phyloP scores from a whole-genome alignment of 2,797 vertebrate genomes.

The Cyclura pinguis region DNA sequence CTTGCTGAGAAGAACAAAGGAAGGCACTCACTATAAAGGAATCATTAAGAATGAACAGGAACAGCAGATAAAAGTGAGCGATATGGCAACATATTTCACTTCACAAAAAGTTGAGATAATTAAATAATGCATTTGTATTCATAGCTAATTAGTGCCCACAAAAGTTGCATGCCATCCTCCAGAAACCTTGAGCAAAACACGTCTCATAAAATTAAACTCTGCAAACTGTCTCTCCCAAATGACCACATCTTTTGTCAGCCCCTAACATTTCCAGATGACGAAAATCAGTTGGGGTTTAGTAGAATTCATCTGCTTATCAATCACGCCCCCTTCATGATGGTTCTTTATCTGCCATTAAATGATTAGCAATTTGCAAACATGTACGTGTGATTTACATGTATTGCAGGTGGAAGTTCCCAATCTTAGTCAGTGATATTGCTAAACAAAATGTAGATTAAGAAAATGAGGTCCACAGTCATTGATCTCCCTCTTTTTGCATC shows the following conservation, averaged over 20 bases:
- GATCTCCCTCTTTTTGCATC: conserved; percentile 6
- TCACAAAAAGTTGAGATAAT: conserved; percentile 79
- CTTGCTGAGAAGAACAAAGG: conserved; percentile 83
- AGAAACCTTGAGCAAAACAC: conserved; percentile 76
- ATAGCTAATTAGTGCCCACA: conserved; percentile 78
- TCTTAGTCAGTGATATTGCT: conserved; percentile 16
- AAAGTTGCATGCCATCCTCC: conserved; percentile 66
- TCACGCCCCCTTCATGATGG: conserved; percentile 16
- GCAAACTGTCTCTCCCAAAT: conserved; percentile 56
- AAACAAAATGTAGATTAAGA: neutral
- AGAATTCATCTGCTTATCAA: conserved; percentile 26
- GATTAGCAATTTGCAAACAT: conserved; percentile 41
- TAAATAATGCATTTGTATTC: conserved; percentile 79
- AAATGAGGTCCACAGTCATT: neutral
- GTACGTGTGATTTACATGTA: neutral
- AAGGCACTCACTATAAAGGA: conserved; percentile 75
- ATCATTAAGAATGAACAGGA: conserved; percentile 76
- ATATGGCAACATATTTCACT: conserved; percentile 80
- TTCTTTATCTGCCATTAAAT: conserved; percentile 29
- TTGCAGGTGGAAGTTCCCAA: conserved; percentile 14
- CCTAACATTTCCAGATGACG: conserved; percentile 25
- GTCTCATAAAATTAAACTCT: conserved; percentile 74
- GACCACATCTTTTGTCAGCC: conserved; percentile 41
- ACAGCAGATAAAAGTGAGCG: conserved; percentile 72
- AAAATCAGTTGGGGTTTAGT: conserved; percentile 23